Conservation (phyloP, 2,888 invertebrate species). For the Dendrolimus houi region DNA sequence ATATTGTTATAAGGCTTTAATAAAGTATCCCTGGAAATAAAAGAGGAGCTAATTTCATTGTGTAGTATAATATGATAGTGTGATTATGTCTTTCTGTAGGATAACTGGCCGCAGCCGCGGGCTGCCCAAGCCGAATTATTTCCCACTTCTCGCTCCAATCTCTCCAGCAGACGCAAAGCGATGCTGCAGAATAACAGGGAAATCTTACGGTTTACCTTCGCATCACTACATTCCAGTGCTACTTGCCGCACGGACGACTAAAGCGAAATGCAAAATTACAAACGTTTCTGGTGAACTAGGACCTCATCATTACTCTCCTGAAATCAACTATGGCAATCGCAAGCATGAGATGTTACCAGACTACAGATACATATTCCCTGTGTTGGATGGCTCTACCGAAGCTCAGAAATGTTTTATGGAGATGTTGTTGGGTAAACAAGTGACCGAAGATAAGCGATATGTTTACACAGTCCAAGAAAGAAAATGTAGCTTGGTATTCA, state of each 20-base stretch:
- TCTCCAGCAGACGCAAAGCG: slow-evolving; percentile 89
- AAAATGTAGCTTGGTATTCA: slow-evolving; percentile 84
- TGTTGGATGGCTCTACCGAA: slow-evolving; percentile 81
- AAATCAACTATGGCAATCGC: slow-evolving; percentile 79
- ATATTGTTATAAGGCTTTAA: neutral
- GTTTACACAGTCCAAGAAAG: slow-evolving; percentile 86
- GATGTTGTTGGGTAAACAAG: slow-evolving; percentile 77
- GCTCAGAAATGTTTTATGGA: slow-evolving; percentile 79
- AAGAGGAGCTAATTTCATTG: slow-evolving; percentile 20
- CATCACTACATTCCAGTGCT: slow-evolving; percentile 89
- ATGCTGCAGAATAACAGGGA: slow-evolving; percentile 87
- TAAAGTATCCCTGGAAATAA: slow-evolving; percentile 12
- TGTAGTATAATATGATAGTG: slow-evolving; percentile 62
- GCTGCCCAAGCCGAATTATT: slow-evolving; percentile 88
- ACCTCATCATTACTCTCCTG: slow-evolving; percentile 77
- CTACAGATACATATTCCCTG: slow-evolving; percentile 85
- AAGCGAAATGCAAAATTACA: slow-evolving; percentile 79
- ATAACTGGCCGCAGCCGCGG: slow-evolving; percentile 88
- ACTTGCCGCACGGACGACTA: slow-evolving; percentile 66
- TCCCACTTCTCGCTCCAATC: slow-evolving; percentile 86
- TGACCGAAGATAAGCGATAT: slow-evolving; percentile 77
- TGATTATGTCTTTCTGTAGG: slow-evolving; percentile 84
- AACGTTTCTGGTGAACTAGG: slow-evolving; percentile 78
- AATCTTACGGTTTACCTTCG: slow-evolving; percentile 83
- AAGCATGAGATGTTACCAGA: slow-evolving; percentile 81